Percentiles rank a stretch among this genome's conserved stretches.
phyloP scores from a whole-genome alignment of 2,888 invertebrate genomes.

The Hemicrepidius hirtus region DNA sequence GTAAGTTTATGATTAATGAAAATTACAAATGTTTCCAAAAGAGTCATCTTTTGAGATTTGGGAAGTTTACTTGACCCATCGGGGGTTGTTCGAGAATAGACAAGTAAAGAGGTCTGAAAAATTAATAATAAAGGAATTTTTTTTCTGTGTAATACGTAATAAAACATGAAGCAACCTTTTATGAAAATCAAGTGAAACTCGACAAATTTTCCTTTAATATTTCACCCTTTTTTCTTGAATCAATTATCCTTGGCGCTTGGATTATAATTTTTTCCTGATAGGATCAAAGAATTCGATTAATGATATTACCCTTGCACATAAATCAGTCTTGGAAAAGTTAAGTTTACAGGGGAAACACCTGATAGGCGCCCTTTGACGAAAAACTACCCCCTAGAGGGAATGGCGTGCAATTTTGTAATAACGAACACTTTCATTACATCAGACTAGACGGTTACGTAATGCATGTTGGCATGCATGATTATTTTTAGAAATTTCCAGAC shows the following conservation, averaged over 20 bases:
- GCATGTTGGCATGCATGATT: conserved; percentile 21
- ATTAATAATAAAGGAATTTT: too few relatives aligned
- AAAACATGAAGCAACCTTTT: too few relatives aligned
- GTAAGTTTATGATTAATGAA: conserved; percentile 10
- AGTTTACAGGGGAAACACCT: conserved; percentile 29
- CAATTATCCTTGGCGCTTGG: too few relatives aligned
- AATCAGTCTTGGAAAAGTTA: not conserved
- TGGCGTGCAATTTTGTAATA: conserved; percentile 40
- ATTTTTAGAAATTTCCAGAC: conserved; percentile 21
- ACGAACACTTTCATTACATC: conserved; percentile 41
- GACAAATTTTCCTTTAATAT: too few relatives aligned
- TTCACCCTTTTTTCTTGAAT: too few relatives aligned
- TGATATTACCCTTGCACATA: not conserved
- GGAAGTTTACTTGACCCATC: too few relatives aligned
- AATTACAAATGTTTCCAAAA: too few relatives aligned
- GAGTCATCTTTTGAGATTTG: too few relatives aligned
- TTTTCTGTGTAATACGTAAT: too few relatives aligned
- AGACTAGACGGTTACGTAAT: conserved; percentile 41
- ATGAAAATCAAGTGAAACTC: too few relatives aligned
- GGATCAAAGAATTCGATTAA: not conserved
- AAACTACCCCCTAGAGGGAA: conserved; percentile 17
- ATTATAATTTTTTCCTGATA: not conserved
- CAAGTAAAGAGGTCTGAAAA: too few relatives aligned
- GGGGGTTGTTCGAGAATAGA: too few relatives aligned
- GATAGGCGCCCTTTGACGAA: conserved; percentile 18